Evolutionary conservation across 2,888 invertebrate species (phyloP).

Genomic region (Seira musarum): DNA sequence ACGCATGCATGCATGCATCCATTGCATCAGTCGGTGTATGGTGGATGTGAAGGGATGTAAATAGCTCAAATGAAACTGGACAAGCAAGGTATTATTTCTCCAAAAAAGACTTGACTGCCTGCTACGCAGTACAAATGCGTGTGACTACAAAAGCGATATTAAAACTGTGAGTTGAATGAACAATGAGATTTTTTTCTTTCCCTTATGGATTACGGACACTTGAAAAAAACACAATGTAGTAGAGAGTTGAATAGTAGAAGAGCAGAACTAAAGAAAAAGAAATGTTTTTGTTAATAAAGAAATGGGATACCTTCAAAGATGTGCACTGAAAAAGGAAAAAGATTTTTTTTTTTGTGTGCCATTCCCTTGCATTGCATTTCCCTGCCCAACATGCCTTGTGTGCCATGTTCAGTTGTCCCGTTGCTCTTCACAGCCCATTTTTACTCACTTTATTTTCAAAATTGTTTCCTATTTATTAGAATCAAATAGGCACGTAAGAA

Average conservation of each 20-base stretch:
- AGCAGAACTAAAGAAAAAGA: too few relatives aligned
- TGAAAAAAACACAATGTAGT: too few relatives aligned
- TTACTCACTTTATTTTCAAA: conserved; percentile 23
- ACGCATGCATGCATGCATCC: background rate
- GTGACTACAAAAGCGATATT: background rate
- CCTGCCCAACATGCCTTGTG: too few relatives aligned
- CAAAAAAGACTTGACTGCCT: background rate
- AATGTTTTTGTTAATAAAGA: too few relatives aligned
- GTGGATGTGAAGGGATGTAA: background rate
- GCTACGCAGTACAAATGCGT: background rate
- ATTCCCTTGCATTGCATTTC: background rate
- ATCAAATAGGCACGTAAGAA: background rate
- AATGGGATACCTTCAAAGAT: too few relatives aligned
- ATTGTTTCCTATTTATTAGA: conserved; percentile 51
- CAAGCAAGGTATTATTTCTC: background rate
- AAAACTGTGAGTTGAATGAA: conserved; percentile 2
- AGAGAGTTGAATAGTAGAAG: too few relatives aligned
- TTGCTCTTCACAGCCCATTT: conserved; percentile 17
- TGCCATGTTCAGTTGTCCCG: conserved; percentile 1
- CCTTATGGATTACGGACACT: too few relatives aligned
- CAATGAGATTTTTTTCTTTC: background rate
- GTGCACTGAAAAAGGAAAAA: background rate
- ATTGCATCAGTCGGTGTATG: background rate
- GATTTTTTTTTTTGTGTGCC: background rate
- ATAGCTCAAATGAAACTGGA: background rate